These are phyloP conservation scores for Apostichopus leukothele DNA, from an alignment of 53 echinoderm and acorn worm genomes.

Conservation along the genomic window DNA sequence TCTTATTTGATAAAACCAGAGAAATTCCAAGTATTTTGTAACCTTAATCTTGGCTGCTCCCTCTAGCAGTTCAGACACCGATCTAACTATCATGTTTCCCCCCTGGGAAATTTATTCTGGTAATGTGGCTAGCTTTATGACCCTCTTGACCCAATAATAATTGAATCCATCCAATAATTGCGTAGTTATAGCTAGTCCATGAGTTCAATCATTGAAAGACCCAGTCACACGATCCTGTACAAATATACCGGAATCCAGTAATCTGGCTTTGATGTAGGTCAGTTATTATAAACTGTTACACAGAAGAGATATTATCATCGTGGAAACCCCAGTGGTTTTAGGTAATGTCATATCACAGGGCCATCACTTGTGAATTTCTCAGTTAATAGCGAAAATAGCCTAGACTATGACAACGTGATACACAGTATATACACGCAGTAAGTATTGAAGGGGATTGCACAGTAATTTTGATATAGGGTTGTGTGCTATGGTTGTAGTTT, in stretches of 20 bases:
- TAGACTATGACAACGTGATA: no score
- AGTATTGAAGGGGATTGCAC: no score
- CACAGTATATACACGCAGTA: no score
- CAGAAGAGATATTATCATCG: not conserved
- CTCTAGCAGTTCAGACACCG: conserved; percentile 17
- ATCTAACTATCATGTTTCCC: conserved; percentile 19
- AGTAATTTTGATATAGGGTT: no score
- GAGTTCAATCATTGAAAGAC: not conserved
- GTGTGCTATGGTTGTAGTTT: no score
- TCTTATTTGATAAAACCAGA: not conserved
- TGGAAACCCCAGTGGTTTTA: not conserved
- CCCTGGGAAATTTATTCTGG: conserved; percentile 27
- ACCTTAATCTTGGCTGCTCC: not conserved
- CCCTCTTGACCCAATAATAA: conserved; percentile 33
- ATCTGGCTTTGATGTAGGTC: conserved; percentile 1
- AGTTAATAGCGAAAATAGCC: no score
- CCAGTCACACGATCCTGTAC: not conserved
- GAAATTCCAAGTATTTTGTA: conserved; percentile 15
- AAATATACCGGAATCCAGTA: not conserved
- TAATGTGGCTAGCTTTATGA: conserved; percentile 28
- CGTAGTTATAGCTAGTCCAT: not conserved
- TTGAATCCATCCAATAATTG: conserved; percentile 41
- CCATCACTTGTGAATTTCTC: no score
- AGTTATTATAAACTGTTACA: not conserved
- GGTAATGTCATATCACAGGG: not conserved